These are phyloP conservation scores for Tricholaema leucomelas DNA, from an alignment of 2,113 vertebrate genomes.

Conservation along the genomic window DNA sequence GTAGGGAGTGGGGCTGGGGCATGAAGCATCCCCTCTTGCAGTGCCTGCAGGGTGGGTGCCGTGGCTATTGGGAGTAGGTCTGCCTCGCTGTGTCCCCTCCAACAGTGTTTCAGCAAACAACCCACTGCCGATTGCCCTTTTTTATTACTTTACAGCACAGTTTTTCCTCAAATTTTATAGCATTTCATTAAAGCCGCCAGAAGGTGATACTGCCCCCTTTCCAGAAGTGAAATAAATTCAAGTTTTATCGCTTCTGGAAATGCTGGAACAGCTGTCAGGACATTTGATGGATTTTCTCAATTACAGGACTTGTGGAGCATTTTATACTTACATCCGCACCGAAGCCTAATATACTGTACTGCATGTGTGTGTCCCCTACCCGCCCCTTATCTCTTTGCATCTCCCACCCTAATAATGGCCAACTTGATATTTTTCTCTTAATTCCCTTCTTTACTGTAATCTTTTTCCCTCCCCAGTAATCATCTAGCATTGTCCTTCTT, in stretches of 20 bases:
- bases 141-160: constrained; percentile 83
- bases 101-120: constrained; percentile 64
- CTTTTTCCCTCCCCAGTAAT: constrained; percentile 35
- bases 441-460: constrained; percentile 21
- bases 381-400: constrained; percentile 67
- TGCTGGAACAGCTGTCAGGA: constrained; percentile 82
- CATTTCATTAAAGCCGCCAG: constrained; percentile 86
- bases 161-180: constrained; percentile 86
- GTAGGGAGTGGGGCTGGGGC: rapidly evolving
- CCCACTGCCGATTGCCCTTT: constrained; percentile 74
- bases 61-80: background rate
- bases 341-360: constrained; percentile 58
- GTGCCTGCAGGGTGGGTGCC: background rate
- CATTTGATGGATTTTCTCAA: constrained; percentile 86
- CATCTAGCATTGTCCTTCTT: background rate
- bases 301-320: constrained; percentile 86
- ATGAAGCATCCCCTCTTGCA: background rate
- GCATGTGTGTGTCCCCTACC: constrained; percentile 21
- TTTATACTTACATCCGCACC: constrained; percentile 82
- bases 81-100: rapidly evolving
- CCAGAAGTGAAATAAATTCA: constrained; percentile 86
- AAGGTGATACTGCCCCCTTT: constrained; percentile 87
- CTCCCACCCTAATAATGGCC: constrained; percentile 72
- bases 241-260: constrained; percentile 87
- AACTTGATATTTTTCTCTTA: constrained; percentile 66